Base-by-base conservation (phyloP, 2,888 invertebrate species). In the Ypsolopha sequella region DNA sequence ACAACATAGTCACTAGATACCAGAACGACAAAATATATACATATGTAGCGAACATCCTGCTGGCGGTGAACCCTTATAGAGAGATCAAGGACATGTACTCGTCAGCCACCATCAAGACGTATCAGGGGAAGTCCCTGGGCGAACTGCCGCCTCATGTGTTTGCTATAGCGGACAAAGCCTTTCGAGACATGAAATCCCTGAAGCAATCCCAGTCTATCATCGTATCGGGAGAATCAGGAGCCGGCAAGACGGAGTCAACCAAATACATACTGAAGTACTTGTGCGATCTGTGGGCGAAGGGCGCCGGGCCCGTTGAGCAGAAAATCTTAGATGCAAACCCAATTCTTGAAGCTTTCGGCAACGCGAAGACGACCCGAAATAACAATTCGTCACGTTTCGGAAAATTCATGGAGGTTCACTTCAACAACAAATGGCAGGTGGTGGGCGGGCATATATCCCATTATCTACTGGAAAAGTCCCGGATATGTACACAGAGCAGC, bases 351-450 rank as follows among this genome's bases (percentile, higher is more conserved):
- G 95, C 96, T 7, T 98, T 98, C 79, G 98, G 98, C 48, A 98
- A 98, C 84, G 98, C 98, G 0, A 99, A 99, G 78, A 99, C 99
- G 0, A 96, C 97, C 0, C 90, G 99, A 38, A 99, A 99, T 82
- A 99, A 99, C 87, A 99, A 99, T 89, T 96, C 96, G 61, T 96
- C 96, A 45, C 92, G 99, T 51, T 99, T 99, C 86, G 99, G 99
- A 56, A 99, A 99, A 85, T 99, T 99, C 82, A 98, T 99, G 88
- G 98, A 99, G 78, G 97, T 99, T 14, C 99, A 99, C 81, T 99
- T 99, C 80, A 95, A 93, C 73, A 90, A 90, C 58, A 94, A 95
- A 70, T 91, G 93, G 76, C 82, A 81, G 13, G 95, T 97, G 2
- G 96, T 95, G 11, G 98, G 99, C n/a, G 99, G 98, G 0, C 95